These are phyloP conservation scores for Babylonia areolata DNA, from an alignment of 1,140 invertebrate genomes.

Conservation along the genomic window DNA sequence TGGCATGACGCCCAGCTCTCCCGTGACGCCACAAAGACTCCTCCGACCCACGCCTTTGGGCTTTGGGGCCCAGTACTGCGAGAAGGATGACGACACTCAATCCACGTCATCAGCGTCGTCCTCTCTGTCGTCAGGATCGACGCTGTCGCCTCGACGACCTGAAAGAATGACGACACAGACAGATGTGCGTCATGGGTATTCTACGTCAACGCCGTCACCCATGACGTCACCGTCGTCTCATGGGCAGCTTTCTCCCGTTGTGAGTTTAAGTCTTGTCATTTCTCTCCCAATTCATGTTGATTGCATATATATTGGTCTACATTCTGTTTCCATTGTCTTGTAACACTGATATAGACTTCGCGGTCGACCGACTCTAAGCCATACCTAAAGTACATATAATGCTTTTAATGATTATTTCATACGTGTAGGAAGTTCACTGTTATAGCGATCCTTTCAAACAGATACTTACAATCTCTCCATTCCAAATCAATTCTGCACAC, in stretches of 20 bases:
- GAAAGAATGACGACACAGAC: constrained; percentile 7
- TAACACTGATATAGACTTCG: too few relatives aligned
- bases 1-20: neutral
- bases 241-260: constrained; percentile 7
- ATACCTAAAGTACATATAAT: too few relatives aligned
- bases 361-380: too few relatives aligned
- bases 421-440: too few relatives aligned
- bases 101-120: constrained; percentile 20
- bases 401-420: too few relatives aligned
- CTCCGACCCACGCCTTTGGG: neutral
- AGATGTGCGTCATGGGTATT: neutral
- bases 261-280: constrained; percentile 6
- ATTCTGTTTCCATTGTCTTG: too few relatives aligned
- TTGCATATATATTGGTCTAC: too few relatives aligned
- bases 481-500: too few relatives aligned
- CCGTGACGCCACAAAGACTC: neutral
- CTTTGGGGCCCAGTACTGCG: neutral
- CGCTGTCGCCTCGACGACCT: neutral
- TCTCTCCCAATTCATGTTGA: too few relatives aligned
- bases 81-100: neutral
- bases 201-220: constrained; percentile 14
- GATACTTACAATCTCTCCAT: too few relatives aligned
- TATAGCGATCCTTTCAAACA: too few relatives aligned
- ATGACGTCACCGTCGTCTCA: constrained; percentile 19
- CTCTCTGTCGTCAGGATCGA: constrained; percentile 2